Percentiles rank a stretch among this genome's conserved stretches.
phyloP scores from a whole-genome alignment of 2,797 vertebrate genomes.

The Geotrypetes seraphini region DNA sequence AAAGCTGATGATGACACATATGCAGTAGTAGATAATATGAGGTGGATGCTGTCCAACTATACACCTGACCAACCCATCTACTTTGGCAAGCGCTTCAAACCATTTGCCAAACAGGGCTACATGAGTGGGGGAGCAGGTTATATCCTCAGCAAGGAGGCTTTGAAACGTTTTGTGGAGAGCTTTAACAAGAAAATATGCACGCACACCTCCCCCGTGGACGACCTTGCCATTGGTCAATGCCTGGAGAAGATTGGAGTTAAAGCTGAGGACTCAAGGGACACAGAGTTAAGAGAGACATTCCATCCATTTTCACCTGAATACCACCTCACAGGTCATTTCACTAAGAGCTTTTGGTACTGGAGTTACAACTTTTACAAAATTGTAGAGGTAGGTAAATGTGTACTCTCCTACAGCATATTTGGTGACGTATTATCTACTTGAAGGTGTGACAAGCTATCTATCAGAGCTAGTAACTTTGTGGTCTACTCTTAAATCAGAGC shows the following conservation, averaged over 20 bases:
- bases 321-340: conserved; percentile 54
- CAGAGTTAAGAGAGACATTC: conserved; percentile 52
- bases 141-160: too few species aligned
- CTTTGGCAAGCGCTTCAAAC: too few species aligned
- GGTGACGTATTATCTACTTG: too few species aligned
- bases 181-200: conserved; percentile 47
- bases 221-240: conserved; percentile 59
- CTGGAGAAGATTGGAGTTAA: conserved; percentile 62
- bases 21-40: conserved; percentile 61
- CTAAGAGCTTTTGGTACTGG: conserved; percentile 69
- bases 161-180: too few species aligned
- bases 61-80: too few species aligned
- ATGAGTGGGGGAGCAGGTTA: too few species aligned
- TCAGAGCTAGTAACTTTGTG: too few species aligned
- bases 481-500: too few species aligned
- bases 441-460: too few species aligned
- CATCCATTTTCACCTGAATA: conserved; percentile 60
- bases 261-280: conserved; percentile 56
- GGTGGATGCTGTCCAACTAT: conserved; percentile 57
- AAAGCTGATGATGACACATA: conserved; percentile 65
- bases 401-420: too few species aligned
- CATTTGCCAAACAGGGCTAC: too few species aligned
- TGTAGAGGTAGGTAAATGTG: conserved; percentile 56
- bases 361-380: conserved; percentile 71
- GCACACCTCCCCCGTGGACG: conserved; percentile 55